phyloP scores from a whole-genome alignment of 2,888 invertebrate species.

The Hyles lineata region DNA sequence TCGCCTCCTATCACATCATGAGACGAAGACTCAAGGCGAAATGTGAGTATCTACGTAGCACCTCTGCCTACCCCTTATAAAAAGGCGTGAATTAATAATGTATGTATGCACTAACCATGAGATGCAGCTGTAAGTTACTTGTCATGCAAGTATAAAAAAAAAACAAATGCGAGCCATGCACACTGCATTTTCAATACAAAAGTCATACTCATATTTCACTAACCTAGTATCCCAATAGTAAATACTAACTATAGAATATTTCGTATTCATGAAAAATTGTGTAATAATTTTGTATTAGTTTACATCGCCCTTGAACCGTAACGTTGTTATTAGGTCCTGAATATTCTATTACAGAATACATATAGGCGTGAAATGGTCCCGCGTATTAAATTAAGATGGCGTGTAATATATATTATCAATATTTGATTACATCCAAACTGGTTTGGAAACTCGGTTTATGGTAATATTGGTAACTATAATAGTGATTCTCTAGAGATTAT shows the following conservation, averaged over 20 bases:
- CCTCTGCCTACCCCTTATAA: no score
- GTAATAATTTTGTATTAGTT: not conserved
- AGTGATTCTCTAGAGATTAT: not conserved
- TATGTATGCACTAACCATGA: no score
- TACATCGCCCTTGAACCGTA: not conserved
- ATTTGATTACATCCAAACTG: not conserved
- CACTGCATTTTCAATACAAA: no score
- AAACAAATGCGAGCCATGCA: no score
- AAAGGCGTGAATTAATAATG: no score
- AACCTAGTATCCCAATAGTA: not conserved
- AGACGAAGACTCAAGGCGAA: no score
- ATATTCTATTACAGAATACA: conserved; percentile 1
- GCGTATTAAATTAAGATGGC: not conserved
- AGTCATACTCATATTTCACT: no score
- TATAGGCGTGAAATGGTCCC: not conserved
- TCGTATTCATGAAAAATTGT: not conserved
- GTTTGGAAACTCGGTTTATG: not conserved
- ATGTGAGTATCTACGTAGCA: no score
- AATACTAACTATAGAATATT: not conserved
- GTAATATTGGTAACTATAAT: not conserved
- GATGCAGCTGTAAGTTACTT: no score
- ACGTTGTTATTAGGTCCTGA: not conserved
- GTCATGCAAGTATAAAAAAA: no score
- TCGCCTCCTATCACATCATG: no score
- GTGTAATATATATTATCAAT: conserved; percentile 2